A percentile compares a stretch with the other conserved stretches of the same genome.
Evolutionary conservation across 1,140 invertebrate species (phyloP).

Genomic region (Cydia amplana): DNA sequence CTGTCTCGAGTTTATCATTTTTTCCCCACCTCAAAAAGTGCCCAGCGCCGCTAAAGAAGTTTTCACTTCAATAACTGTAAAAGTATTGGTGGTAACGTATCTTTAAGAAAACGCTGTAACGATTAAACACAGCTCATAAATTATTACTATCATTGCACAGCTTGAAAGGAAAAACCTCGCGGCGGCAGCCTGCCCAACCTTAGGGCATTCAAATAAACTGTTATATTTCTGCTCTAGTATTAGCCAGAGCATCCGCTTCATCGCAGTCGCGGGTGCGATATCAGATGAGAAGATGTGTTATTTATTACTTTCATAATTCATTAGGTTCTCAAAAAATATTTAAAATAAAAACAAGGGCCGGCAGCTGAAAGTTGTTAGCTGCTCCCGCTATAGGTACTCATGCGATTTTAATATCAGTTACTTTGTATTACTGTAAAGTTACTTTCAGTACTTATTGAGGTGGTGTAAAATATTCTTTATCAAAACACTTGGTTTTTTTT

Average conservation of each 20-base stretch:
- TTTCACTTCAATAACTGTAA: too few species aligned
- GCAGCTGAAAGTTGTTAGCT: neutral
- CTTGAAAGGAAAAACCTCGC: slow-evolving; percentile 28
- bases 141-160: slow-evolving; percentile 20
- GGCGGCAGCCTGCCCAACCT: slow-evolving; percentile 19
- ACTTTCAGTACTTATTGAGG: too few species aligned
- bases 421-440: too few species aligned
- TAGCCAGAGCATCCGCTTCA: slow-evolving; percentile 25
- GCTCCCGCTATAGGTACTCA: too few species aligned
- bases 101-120: neutral
- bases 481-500: too few species aligned
- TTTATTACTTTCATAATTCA: slow-evolving; percentile 3
- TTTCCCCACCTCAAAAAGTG: too few species aligned
- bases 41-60: too few species aligned
- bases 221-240: slow-evolving; percentile 28
- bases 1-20: too few species aligned
- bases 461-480: too few species aligned
- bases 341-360: neutral
- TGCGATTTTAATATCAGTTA: too few species aligned
- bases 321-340: neutral
- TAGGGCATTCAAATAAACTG: slow-evolving; percentile 29
- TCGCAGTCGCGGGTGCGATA: slow-evolving; percentile 27
- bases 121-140: slow-evolving; percentile 24
- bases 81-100: neutral
- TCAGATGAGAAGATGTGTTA: slow-evolving; percentile 10